A percentile compares a stretch with the other conserved stretches of the same genome.
Evolutionary conservation across 2,113 vertebrate genomes (phyloP).

Genomic region (Myanophis thanlyinensis): DNA sequence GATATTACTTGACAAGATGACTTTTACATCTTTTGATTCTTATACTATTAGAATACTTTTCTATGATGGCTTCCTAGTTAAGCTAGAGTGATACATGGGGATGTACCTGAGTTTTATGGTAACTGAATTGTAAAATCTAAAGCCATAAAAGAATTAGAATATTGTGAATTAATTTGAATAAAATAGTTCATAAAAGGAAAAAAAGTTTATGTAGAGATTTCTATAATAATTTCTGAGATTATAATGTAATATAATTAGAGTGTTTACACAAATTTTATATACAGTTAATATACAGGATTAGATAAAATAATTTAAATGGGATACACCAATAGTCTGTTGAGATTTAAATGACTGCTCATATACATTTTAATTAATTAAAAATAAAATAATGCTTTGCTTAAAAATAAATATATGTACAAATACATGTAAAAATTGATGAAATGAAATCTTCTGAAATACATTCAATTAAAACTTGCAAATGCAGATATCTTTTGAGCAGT

Average conservation of each 20-base stretch:
- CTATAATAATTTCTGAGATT: slow-evolving; percentile 12
- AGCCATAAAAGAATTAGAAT: not conserved
- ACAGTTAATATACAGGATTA: not conserved
- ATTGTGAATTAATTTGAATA: not conserved
- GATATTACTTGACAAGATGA: slow-evolving; percentile 9
- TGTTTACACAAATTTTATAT: slow-evolving; percentile 19
- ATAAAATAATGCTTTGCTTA: not conserved
- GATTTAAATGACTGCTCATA: not conserved
- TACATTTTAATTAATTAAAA: not conserved
- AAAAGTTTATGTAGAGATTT: slow-evolving; percentile 8
- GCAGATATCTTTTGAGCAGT: not conserved
- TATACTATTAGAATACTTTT: not conserved
- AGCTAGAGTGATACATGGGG: not conserved
- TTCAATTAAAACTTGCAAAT: rapidly evolving
- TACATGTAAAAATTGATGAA: not conserved
- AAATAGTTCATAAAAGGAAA: not conserved
- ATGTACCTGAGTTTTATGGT: not conserved
- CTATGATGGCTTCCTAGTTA: not conserved
- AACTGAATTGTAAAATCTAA: not conserved
- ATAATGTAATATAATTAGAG: slow-evolving; percentile 15
- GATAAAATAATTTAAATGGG: not conserved
- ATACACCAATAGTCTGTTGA: not conserved
- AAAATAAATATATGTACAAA: not conserved
- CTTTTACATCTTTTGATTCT: not conserved
- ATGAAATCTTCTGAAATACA: not conserved